Conservation (phyloP, 2,888 invertebrate genomes). For the Hyposoter dolosus region DNA sequence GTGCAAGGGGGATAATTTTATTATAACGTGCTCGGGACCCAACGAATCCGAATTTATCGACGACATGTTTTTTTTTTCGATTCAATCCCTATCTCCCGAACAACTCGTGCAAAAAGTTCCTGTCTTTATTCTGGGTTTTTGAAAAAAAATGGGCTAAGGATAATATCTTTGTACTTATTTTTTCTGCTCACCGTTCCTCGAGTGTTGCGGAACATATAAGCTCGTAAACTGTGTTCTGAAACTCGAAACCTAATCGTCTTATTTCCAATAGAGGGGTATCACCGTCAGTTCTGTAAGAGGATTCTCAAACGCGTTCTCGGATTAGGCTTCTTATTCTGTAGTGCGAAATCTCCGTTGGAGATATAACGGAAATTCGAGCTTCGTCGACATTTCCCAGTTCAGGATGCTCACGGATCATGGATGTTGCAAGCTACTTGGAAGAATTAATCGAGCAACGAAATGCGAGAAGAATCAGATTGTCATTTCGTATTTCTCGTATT, state of each 20-base stretch:
- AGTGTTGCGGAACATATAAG: conserved; percentile 14
- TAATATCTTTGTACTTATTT: conserved; percentile 25
- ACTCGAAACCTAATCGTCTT: conserved; percentile 75
- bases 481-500: conserved; percentile 17
- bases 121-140: neutral
- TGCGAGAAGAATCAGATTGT: conserved; percentile 9
- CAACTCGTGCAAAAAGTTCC: neutral
- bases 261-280: conserved; percentile 70
- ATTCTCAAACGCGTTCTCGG: conserved; percentile 72
- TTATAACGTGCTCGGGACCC: neutral
- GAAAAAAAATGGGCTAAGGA: conserved; percentile 30
- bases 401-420: conserved; percentile 31
- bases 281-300: conserved; percentile 72
- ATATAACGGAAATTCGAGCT: conserved; percentile 73
- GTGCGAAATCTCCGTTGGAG: conserved; percentile 71
- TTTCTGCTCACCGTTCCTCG: conserved; percentile 25
- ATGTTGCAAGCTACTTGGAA: conserved; percentile 6
- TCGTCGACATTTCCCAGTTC: conserved; percentile 70
- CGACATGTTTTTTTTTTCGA: conserved; percentile 4
- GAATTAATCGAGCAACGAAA: conserved; percentile 43
- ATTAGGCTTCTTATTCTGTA: conserved; percentile 70
- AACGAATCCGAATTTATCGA: conserved; percentile 19
- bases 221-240: conserved; percentile 46
- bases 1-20: neutral
- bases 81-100: neutral